Conservation (phyloP, 2,888 invertebrate genomes). For the Loripinus fragilis region DNA sequence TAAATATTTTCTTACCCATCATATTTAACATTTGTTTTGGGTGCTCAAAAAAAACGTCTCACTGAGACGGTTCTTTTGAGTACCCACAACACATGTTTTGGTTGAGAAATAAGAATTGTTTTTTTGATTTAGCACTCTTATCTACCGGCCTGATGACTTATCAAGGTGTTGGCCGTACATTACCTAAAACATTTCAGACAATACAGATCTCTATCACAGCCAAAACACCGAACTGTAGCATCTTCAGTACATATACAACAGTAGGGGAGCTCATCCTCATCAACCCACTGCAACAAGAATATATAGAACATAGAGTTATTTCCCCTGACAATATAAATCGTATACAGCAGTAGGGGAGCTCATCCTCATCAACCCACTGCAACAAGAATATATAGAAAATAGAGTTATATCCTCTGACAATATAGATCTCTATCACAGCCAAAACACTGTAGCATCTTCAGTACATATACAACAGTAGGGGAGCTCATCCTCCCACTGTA, state of each 20-base stretch:
- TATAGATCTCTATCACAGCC: constrained; percentile 93
- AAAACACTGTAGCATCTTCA: constrained; percentile 90
- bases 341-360: constrained; percentile 90
- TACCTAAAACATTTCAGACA: constrained; percentile 89
- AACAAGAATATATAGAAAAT: background rate
- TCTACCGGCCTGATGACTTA: too few species aligned
- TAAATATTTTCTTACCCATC: too few species aligned
- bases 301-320: too few species aligned
- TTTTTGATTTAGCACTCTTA: too few species aligned
- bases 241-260: constrained; percentile 94
- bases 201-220: constrained; percentile 92
- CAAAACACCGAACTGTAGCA: constrained; percentile 89
- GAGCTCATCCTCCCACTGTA: constrained; percentile 83
- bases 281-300: constrained; percentile 50
- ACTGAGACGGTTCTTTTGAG: too few species aligned
- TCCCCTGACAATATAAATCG: too few species aligned
- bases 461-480: constrained; percentile 95
- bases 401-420: too few species aligned
- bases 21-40: too few species aligned
- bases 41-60: too few species aligned
- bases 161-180: too few species aligned
- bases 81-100: too few species aligned
- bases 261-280: constrained; percentile 87
- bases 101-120: too few species aligned
- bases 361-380: constrained; percentile 73